Conservation (phyloP, 2,113 vertebrate genomes). For the Macrotus californicus region DNA sequence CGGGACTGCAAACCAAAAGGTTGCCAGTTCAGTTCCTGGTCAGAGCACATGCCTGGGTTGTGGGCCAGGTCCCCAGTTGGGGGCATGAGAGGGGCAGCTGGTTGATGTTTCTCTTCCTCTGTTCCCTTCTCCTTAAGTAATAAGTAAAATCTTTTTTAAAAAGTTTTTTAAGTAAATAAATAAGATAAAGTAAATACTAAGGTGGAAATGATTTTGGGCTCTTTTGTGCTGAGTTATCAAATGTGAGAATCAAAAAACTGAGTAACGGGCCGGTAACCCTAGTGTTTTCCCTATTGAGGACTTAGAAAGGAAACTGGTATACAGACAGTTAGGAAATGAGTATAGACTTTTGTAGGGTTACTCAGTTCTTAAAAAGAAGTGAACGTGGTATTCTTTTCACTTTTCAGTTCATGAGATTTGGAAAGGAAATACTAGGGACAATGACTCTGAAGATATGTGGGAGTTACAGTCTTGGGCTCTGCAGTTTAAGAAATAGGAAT, state of each 20-base stretch:
- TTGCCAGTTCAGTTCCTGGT: too few relatives aligned
- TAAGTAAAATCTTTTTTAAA: too few relatives aligned
- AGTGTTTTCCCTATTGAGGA: not conserved
- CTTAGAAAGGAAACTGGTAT: not conserved
- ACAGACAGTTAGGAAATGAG: not conserved
- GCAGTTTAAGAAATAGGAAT: not conserved
- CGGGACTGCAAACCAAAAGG: too few relatives aligned
- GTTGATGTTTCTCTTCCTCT: too few relatives aligned
- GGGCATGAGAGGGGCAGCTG: too few relatives aligned
- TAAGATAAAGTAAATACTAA: too few relatives aligned
- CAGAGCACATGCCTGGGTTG: too few relatives aligned
- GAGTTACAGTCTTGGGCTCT: not conserved
- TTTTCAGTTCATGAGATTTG: constrained; percentile 26
- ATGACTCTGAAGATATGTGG: not conserved
- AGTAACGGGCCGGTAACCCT: not conserved
- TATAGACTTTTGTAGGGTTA: not conserved
- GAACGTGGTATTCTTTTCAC: not conserved
- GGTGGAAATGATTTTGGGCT: not conserved
- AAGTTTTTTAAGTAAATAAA: too few relatives aligned
- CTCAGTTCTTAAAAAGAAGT: not conserved
- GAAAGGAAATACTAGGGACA: not conserved
- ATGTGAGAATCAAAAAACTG: not conserved
- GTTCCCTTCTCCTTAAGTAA: too few relatives aligned
- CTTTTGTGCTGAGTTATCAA: not conserved
- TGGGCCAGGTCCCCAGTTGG: too few relatives aligned